Base-by-base conservation (phyloP, 2,888 invertebrate genomes). In the Melangyna quadrimaculata region DNA sequence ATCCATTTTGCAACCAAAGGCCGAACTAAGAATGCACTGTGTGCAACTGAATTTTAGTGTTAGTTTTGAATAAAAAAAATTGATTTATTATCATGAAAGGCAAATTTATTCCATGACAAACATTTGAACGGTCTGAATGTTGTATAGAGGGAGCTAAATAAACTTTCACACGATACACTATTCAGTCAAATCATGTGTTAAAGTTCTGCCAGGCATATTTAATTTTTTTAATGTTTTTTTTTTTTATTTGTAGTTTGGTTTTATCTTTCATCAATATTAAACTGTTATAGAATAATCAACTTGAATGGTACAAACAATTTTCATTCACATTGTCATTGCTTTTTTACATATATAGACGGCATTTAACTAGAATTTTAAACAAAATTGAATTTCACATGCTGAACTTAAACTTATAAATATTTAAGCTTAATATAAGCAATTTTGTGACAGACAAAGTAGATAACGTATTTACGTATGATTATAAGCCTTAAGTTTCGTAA, bases 11-110 rank as follows among this genome's bases (percentile, higher is more conserved):
- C 10, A 19, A 19, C 29, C 12, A 48, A 43, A 45, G 19, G 43
- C 45, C 4, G 8, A 45, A n/a, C 29, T 24, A 19, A 19, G 45
- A 32, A 65, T 65, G 24, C 43, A 40, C 24, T 40, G 37, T n/a
- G 19, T 59, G 43, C 17, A 35, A 40, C 43, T 63, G 53, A 61
- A 73, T 69, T 32, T 8, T 65, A 19, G 29, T 69, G 40, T 8
- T 65, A 19, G 29, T 19, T 40, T n/a, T 1, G 8, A 35, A 32
- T n/a, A 14, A 43, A 71, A 71, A 37, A 79, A 73, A 79, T 69
- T 80, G 79, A 74, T 80, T 80, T 80, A 74, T 74, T 74, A 74
- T 73, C 79, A 61, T 67, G 22, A 74, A 80, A 63, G 53, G 61
- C 35, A 69, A 80, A 80, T 80, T 71, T 69, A 69, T 80, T 69